phyloP scores from a whole-genome alignment of 2,797 vertebrate species.

The Hydrophis major region DNA sequence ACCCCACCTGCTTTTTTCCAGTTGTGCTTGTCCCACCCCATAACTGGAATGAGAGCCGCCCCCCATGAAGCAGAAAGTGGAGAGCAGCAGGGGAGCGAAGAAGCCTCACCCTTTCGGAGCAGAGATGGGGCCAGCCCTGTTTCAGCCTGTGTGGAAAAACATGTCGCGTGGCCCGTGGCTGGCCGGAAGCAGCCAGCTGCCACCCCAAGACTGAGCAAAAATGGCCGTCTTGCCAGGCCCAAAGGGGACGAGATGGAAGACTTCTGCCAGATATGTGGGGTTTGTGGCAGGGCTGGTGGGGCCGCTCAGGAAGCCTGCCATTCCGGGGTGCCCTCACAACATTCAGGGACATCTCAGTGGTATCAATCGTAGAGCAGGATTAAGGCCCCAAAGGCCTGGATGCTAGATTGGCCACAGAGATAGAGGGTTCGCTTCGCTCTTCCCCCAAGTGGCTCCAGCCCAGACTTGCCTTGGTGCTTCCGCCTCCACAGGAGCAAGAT shows the following conservation, averaged over 20 bases:
- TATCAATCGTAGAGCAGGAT: no score
- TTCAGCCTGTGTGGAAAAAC: fast-evolving
- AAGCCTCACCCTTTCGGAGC: background rate
- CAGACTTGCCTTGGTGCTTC: background rate
- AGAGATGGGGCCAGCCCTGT: no score
- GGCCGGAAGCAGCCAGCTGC: background rate
- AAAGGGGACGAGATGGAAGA: background rate
- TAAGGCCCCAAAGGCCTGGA: background rate
- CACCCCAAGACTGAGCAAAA: background rate
- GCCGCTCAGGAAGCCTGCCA: background rate
- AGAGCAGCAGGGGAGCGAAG: background rate
- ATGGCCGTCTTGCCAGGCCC: background rate
- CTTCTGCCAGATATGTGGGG: background rate
- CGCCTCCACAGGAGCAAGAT: no score
- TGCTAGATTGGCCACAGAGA: background rate
- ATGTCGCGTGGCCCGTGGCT: no score
- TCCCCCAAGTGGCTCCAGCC: background rate
- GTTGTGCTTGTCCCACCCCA: background rate
- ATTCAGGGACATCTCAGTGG: background rate
- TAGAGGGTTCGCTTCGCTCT: background rate
- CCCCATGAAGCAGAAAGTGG: no score
- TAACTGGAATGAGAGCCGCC: no score
- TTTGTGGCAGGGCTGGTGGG: background rate
- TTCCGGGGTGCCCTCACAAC: background rate
- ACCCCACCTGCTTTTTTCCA: fast-evolving